phyloP scores from a whole-genome alignment of 2,888 invertebrate species.

The Liodrosophila aerea region DNA sequence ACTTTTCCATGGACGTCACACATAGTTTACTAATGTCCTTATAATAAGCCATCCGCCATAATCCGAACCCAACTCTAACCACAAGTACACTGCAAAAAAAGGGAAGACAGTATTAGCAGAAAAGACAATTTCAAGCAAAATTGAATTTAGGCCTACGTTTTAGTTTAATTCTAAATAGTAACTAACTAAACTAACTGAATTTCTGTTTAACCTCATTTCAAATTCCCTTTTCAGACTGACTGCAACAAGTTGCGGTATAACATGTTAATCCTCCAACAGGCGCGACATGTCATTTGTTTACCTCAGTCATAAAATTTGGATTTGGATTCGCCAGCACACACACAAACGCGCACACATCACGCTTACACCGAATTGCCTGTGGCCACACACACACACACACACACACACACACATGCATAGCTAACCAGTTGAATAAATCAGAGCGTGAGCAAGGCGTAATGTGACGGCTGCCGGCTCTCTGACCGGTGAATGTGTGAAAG shows the following conservation, averaged over 20 bases:
- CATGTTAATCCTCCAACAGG: background rate
- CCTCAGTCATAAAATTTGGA: too few species aligned
- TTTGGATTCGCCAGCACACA: slow-evolving; percentile 29
- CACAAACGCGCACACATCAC: slow-evolving; percentile 29
- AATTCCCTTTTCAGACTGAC: too few species aligned
- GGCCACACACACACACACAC: too few species aligned
- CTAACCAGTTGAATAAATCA: slow-evolving; percentile 42
- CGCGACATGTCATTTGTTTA: background rate
- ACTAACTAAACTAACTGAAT: too few species aligned
- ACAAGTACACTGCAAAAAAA: background rate
- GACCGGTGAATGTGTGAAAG: slow-evolving; percentile 27
- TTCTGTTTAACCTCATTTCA: too few species aligned
- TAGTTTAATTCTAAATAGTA: too few species aligned
- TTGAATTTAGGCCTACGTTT: too few species aligned
- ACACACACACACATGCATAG: slow-evolving; percentile 6
- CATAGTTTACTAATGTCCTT: slow-evolving; percentile 27
- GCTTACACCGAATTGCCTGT: slow-evolving; percentile 38
- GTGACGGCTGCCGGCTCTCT: slow-evolving; percentile 26
- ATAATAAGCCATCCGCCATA: slow-evolving; percentile 25
- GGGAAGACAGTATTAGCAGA: too few species aligned
- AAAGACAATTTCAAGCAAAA: too few species aligned
- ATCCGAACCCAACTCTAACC: slow-evolving; percentile 34
- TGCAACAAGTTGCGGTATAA: background rate
- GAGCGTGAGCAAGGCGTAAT: slow-evolving; percentile 27
- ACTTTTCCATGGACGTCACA: slow-evolving; percentile 9